Percentiles rank a stretch among this genome's conserved stretches.
Evolutionary conservation across 2,797 vertebrate genomes (phyloP).

Genomic region (Nyctibius grandis): DNA sequence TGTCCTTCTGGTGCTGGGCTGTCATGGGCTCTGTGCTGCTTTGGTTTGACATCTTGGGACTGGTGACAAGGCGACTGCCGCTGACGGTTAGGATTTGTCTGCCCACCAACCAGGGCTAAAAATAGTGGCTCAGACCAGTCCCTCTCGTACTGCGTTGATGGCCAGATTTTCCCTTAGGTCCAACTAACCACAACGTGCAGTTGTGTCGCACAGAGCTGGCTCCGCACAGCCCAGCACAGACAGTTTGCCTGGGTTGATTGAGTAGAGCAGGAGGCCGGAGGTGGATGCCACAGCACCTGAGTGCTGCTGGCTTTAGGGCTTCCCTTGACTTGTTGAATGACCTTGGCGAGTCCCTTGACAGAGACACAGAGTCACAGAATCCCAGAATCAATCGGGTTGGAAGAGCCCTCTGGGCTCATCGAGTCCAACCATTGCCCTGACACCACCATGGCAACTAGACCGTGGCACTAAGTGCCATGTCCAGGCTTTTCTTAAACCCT

Average conservation of each 20-base stretch:
- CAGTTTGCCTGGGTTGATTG: neutral
- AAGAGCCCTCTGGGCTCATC: no score
- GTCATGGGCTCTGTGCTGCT: neutral
- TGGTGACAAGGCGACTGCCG: neutral
- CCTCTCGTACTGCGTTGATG: accelerated
- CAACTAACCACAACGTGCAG: neutral
- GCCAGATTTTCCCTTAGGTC: neutral
- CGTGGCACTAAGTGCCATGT: no score
- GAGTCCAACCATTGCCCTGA: no score
- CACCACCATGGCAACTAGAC: no score
- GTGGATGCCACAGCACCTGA: neutral
- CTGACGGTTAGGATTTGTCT: neutral
- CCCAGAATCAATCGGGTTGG: no score
- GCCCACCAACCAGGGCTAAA: neutral
- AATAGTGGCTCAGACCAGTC: neutral
- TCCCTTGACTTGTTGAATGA: neutral
- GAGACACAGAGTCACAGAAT: no score
- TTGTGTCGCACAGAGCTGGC: accelerated
- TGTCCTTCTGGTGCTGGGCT: neutral
- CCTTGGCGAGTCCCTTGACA: neutral
- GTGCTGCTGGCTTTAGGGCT: neutral
- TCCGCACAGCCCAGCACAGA: accelerated
- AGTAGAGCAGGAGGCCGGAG: neutral
- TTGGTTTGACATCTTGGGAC: neutral
- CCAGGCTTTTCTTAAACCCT: no score